phyloP scores from a whole-genome alignment of 2,888 invertebrate genomes.

The Strigamia crassipes region DNA sequence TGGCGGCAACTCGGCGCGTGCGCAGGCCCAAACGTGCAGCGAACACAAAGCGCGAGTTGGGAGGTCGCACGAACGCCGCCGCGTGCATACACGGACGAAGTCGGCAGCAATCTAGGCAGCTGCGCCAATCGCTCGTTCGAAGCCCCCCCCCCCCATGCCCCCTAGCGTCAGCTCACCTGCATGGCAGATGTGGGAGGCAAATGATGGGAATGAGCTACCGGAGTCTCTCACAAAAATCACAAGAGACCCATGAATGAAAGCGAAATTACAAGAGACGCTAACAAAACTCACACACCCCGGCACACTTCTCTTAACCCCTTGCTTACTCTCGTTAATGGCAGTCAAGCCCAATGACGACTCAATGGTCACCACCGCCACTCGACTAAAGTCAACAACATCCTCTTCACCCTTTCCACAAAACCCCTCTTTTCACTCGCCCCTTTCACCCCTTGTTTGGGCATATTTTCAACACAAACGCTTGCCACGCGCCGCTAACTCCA shows the following conservation, averaged over 20 bases:
- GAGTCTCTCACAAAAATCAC: constrained; percentile 19
- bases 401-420: neutral
- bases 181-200: constrained; percentile 27
- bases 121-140: constrained; percentile 12
- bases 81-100: constrained; percentile 21
- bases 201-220: constrained; percentile 34
- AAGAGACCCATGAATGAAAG: constrained; percentile 12
- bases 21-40: constrained; percentile 1
- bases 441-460: neutral
- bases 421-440: neutral
- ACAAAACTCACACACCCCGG: neutral
- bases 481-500: constrained; percentile 1
- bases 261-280: constrained; percentile 20
- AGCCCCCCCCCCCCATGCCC: constrained; percentile 19
- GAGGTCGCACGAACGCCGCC: constrained; percentile 25
- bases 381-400: constrained; percentile 22
- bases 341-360: neutral
- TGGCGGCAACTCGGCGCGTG: constrained; percentile 29
- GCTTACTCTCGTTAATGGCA: neutral
- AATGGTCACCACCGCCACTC: constrained; percentile 1
- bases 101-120: constrained; percentile 9
- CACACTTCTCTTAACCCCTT: constrained; percentile 22
- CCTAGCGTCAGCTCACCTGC: constrained; percentile 32
- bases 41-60: constrained; percentile 26
- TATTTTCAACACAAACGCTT: constrained; percentile 24